phyloP scores from a whole-genome alignment of 2,797 vertebrate genomes.

The Myotis planiceps region DNA sequence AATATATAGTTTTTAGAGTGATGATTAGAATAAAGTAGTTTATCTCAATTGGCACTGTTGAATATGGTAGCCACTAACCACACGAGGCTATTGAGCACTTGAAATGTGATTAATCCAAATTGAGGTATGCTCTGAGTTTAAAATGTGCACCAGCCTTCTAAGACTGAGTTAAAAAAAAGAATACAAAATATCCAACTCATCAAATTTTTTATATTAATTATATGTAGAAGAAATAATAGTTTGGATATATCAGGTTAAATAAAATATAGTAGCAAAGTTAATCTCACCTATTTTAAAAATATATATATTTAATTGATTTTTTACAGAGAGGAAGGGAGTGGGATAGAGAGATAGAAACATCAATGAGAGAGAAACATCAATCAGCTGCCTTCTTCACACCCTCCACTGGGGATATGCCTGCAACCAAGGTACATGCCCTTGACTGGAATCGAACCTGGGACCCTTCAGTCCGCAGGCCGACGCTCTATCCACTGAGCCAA shows the following conservation, averaged over 20 bases:
- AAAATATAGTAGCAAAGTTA: constrained; percentile 16
- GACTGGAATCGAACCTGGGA: no score
- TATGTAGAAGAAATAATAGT: constrained; percentile 5
- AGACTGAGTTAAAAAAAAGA: not conserved
- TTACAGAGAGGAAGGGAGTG: no score
- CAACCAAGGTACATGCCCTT: no score
- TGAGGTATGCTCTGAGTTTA: not conserved
- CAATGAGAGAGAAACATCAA: no score
- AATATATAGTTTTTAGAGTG: not conserved
- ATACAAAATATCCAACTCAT: not conserved
- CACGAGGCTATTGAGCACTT: not conserved
- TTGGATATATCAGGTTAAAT: not conserved
- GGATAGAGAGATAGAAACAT: no score
- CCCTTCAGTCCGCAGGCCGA: no score
- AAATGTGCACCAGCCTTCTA: not conserved
- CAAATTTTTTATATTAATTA: not conserved
- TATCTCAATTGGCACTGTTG: not conserved
- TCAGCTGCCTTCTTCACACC: no score
- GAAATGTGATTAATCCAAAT: not conserved
- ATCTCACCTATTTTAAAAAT: not conserved
- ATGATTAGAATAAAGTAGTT: constrained; percentile 38
- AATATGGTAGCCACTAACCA: not conserved
- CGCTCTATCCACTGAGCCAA: no score
- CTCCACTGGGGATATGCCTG: no score
- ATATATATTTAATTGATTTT: no score